Evolutionary conservation across 2,113 vertebrate genomes (phyloP).

Genomic region (Motacilla alba): DNA sequence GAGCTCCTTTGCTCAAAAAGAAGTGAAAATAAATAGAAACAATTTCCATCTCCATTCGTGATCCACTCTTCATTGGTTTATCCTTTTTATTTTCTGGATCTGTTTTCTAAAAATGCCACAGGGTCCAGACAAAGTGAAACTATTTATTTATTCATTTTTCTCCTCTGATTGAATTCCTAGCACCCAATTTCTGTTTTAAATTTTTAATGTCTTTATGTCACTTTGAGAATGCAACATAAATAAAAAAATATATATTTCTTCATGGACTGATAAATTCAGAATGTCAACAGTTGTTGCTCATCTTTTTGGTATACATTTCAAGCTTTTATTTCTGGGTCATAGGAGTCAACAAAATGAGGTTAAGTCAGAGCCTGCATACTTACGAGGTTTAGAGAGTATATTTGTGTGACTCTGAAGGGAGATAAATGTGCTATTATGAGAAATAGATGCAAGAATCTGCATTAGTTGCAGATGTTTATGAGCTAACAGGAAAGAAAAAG

Average conservation of each 20-base stretch:
- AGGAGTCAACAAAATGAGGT: slow-evolving; percentile 4
- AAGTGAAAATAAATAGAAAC: slow-evolving; percentile 84
- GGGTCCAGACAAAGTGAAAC: slow-evolving; percentile 46
- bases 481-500: background rate
- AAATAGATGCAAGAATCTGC: slow-evolving; percentile 15
- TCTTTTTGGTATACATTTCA: slow-evolving; percentile 4
- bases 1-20: slow-evolving; percentile 37
- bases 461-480: slow-evolving; percentile 20
- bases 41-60: slow-evolving; percentile 77
- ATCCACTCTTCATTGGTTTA: slow-evolving; percentile 65
- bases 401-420: slow-evolving; percentile 28
- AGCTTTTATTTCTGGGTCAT: background rate
- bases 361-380: slow-evolving; percentile 6
- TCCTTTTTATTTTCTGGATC: slow-evolving; percentile 64
- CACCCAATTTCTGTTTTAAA: background rate
- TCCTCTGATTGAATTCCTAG: background rate
- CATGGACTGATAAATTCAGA: background rate
- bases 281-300: background rate
- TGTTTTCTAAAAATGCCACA: slow-evolving; percentile 73
- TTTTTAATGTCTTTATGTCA: slow-evolving; percentile 12
- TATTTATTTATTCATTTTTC: slow-evolving; percentile 57
- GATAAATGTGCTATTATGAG: slow-evolving; percentile 17
- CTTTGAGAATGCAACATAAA: background rate
- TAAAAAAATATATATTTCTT: background rate
- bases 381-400: background rate